These are phyloP conservation scores for Dynastes maya DNA, from an alignment of 2,888 invertebrate genomes.

Conservation along the genomic window DNA sequence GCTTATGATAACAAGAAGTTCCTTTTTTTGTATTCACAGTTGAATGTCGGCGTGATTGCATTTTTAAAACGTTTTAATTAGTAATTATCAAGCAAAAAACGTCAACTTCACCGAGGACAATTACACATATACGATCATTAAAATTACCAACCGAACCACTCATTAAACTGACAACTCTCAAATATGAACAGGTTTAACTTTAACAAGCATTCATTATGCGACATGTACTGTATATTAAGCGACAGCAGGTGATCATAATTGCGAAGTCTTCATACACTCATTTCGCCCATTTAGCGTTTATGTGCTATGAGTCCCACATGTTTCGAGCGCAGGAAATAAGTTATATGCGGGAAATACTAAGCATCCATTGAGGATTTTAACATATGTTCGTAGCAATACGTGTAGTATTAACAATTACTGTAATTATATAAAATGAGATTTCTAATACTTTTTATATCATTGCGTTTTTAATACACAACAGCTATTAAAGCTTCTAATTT, in stretches of 20 bases:
- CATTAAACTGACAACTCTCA: conserved; percentile 34
- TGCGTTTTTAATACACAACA: too few relatives aligned
- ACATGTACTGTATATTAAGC: conserved; percentile 26
- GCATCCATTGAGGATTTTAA: too few relatives aligned
- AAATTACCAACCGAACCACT: conserved; percentile 25
- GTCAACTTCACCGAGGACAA: background rate
- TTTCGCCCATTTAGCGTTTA: conserved; percentile 17
- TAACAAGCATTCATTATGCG: conserved; percentile 33
- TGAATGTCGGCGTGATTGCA: background rate
- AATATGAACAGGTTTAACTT: conserved; percentile 32
- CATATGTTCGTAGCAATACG: too few relatives aligned
- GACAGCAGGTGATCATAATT: conserved; percentile 37
- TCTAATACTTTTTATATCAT: too few relatives aligned
- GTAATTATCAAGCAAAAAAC: conserved; percentile 1
- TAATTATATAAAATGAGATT: too few relatives aligned
- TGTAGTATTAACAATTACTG: too few relatives aligned
- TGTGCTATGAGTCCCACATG: conserved; percentile 8
- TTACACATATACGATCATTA: background rate
- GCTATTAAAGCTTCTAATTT: too few relatives aligned
- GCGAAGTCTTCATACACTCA: conserved; percentile 21
- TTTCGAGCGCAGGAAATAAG: background rate
- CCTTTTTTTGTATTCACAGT: too few relatives aligned
- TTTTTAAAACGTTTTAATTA: background rate
- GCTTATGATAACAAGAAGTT: too few relatives aligned
- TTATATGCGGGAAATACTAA: background rate